These are phyloP conservation scores for Ditula angustiorana DNA, from an alignment of 2,888 invertebrate genomes.

Conservation along the genomic window DNA sequence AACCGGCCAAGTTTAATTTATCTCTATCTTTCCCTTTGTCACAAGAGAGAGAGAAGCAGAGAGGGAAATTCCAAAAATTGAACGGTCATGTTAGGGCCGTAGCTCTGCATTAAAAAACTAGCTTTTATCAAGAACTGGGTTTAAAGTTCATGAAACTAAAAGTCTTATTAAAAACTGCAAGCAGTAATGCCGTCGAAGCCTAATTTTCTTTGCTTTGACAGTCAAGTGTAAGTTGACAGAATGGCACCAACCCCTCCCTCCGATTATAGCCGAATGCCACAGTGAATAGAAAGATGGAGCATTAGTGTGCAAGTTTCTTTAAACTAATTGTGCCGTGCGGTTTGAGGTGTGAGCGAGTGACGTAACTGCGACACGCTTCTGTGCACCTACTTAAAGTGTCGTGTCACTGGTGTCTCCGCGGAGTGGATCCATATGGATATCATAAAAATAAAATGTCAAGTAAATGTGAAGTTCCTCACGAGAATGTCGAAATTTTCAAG, in stretches of 20 bases:
- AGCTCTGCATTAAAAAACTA: too few species aligned
- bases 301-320: not conserved
- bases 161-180: too few species aligned
- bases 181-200: not conserved
- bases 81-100: too few species aligned
- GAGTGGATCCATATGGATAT: not conserved
- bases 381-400: not conserved
- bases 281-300: not conserved
- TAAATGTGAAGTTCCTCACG: slow-evolving; percentile 2
- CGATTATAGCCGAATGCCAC: not conserved
- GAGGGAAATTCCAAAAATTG: too few species aligned
- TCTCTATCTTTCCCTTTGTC: too few species aligned
- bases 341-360: slow-evolving; percentile 15
- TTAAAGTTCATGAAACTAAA: too few species aligned
- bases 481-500: slow-evolving; percentile 4
- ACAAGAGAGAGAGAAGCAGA: too few species aligned
- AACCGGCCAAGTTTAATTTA: too few species aligned
- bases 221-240: not conserved
- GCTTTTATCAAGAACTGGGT: too few species aligned
- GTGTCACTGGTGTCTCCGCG: slow-evolving; percentile 5
- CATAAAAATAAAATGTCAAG: slow-evolving; percentile 14
- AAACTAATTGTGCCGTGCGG: not conserved
- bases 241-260: not conserved
- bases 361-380: not conserved
- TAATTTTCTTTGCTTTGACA: not conserved